phyloP scores from a whole-genome alignment of 2,888 invertebrate species.

The Drosophila antonietae region DNA sequence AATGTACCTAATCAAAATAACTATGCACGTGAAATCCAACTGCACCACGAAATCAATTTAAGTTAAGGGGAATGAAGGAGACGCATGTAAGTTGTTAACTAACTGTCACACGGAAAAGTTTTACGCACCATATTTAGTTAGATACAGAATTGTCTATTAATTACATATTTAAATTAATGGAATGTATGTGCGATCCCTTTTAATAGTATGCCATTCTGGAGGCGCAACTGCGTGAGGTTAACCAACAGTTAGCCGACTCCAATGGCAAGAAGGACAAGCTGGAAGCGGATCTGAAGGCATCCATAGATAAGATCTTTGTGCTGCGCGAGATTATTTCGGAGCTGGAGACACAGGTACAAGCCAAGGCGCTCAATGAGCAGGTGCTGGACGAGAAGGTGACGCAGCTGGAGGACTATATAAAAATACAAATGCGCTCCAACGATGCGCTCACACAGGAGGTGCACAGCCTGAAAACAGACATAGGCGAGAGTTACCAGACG shows the following conservation, averaged over 20 bases:
- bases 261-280: conserved; percentile 88
- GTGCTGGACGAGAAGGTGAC: conserved; percentile 86
- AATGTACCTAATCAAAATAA: conserved; percentile 14
- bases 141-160: background rate
- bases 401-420: conserved; percentile 82
- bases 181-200: conserved; percentile 2
- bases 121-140: conserved; percentile 1
- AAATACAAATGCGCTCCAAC: conserved; percentile 80
- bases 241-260: conserved; percentile 87
- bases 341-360: conserved; percentile 90
- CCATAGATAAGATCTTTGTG: conserved; percentile 90
- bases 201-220: conserved; percentile 91
- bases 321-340: conserved; percentile 92
- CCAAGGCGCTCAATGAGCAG: conserved; percentile 88
- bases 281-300: conserved; percentile 90
- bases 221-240: conserved; percentile 90
- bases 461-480: conserved; percentile 81
- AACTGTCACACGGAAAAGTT: conserved; percentile 2
- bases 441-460: conserved; percentile 83
- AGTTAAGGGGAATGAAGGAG: conserved; percentile 53
- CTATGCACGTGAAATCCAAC: conserved; percentile 47
- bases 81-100: conserved; percentile 68
- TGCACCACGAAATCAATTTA: conserved; percentile 46
- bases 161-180: background rate
- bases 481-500: conserved; percentile 79